Conservation (phyloP, 1,140 invertebrate species). For the Aleiodes sp. region DNA sequence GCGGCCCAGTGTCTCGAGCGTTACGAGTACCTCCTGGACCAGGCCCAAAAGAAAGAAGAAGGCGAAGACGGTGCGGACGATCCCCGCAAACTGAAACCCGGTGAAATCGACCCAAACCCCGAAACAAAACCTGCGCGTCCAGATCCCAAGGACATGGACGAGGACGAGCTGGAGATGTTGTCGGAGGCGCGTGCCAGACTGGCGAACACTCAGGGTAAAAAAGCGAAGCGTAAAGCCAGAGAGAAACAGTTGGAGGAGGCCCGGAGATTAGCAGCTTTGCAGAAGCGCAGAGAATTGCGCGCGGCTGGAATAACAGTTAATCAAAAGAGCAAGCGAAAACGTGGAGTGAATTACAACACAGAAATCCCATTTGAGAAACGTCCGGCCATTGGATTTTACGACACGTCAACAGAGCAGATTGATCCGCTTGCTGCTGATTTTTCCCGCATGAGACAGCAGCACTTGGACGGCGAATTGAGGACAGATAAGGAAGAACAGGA, state of each 20-base stretch:
- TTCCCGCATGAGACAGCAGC: constrained; percentile 87
- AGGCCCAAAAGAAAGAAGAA: constrained; percentile 98
- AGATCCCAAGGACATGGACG: constrained; percentile 99
- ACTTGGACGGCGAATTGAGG: constrained; percentile 90
- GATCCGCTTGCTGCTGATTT: constrained; percentile 92
- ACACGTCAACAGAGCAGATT: constrained; percentile 88
- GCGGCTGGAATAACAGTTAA: constrained; percentile 95
- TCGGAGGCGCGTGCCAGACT: constrained; percentile 97
- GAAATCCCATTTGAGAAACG: constrained; percentile 98
- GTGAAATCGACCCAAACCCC: constrained; percentile 99
- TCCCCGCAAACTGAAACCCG: constrained; percentile 95
- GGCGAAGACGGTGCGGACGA: constrained; percentile 92
- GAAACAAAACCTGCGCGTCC: constrained; percentile 99
- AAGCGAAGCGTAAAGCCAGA: constrained; percentile 97
- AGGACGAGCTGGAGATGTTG: constrained; percentile 99
- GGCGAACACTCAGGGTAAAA: constrained; percentile 99
- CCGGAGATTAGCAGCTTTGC: constrained; percentile 91
- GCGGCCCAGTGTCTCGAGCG: constrained; percentile 98
- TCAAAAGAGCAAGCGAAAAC: constrained; percentile 78
- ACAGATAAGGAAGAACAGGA: constrained; percentile 91
- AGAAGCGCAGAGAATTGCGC: constrained; percentile 94
- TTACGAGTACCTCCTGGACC: constrained; percentile 96
- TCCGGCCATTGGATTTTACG: constrained; percentile 92
- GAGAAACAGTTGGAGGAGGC: constrained; percentile 99
- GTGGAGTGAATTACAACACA: constrained; percentile 96